Evolutionary conservation across 2,113 vertebrate species (phyloP).

Genomic region (Strix uralensis): DNA sequence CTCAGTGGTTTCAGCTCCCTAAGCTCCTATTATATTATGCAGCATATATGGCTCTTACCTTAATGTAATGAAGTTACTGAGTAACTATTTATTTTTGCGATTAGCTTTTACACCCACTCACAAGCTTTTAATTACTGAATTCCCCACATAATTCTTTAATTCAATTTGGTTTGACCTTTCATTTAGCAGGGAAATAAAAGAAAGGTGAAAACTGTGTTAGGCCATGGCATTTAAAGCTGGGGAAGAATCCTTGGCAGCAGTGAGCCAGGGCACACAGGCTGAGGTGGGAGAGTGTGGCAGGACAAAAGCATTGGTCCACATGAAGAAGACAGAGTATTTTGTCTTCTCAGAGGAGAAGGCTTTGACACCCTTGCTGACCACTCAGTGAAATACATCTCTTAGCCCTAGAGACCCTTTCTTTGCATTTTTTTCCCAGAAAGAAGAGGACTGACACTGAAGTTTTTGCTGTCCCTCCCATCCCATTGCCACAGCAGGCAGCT

Average conservation of each 20-base stretch:
- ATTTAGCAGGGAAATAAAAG: neutral
- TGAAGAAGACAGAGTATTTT: neutral
- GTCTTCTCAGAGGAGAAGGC: neutral
- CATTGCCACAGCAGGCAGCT: neutral
- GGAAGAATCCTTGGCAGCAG: neutral
- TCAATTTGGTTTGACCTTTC: slow-evolving; percentile 17
- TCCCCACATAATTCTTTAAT: neutral
- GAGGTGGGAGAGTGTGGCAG: neutral
- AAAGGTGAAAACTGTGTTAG: neutral
- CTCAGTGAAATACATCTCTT: neutral
- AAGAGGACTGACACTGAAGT: neutral
- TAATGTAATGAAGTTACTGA: neutral
- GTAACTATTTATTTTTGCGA: slow-evolving; percentile 14
- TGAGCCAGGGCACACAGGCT: neutral
- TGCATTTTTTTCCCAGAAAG: neutral
- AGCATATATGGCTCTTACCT: neutral
- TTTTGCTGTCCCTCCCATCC: neutral
- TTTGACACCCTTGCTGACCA: neutral
- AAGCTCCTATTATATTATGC: neutral
- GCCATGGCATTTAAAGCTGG: neutral
- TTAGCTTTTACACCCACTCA: neutral
- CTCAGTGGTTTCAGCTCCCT: neutral
- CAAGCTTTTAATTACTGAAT: slow-evolving; percentile 24
- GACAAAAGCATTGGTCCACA: neutral
- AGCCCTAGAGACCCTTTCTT: neutral